Conservation (phyloP, 2,113 vertebrate genomes). For the Pogona vitticeps region DNA sequence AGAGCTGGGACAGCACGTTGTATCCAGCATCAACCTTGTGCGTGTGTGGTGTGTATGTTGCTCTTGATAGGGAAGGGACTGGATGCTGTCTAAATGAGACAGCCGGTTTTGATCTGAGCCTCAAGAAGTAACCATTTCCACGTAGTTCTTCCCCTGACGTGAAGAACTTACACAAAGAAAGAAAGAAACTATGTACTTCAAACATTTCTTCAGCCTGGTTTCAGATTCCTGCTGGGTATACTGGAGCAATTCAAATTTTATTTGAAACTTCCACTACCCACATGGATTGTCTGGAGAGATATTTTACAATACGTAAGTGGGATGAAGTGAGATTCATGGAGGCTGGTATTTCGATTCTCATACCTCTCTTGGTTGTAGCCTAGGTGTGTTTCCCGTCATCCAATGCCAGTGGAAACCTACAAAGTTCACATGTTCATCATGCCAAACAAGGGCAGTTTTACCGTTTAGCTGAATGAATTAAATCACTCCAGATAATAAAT, state of each 20-base stretch:
- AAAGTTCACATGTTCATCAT: no score
- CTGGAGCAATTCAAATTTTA: background rate
- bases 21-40: background rate
- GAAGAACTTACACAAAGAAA: background rate
- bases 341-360: background rate
- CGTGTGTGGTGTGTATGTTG: fast-evolving
- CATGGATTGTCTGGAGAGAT: background rate
- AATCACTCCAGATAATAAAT: background rate
- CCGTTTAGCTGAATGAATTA: no score
- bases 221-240: background rate
- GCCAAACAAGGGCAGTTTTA: no score
- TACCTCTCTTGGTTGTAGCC: background rate
- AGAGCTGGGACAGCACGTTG: background rate
- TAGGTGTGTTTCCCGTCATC: background rate
- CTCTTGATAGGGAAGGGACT: background rate
- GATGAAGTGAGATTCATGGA: background rate
- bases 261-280: background rate
- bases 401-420: no score
- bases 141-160: background rate
- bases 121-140: background rate
- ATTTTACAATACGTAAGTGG: background rate
- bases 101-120: background rate
- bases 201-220: background rate
- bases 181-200: background rate
- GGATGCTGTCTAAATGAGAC: fast-evolving